These are phyloP conservation scores for Pachyseris speciosa DNA, from an alignment of 64 coral and sea anemone species.

Conservation along the genomic window DNA sequence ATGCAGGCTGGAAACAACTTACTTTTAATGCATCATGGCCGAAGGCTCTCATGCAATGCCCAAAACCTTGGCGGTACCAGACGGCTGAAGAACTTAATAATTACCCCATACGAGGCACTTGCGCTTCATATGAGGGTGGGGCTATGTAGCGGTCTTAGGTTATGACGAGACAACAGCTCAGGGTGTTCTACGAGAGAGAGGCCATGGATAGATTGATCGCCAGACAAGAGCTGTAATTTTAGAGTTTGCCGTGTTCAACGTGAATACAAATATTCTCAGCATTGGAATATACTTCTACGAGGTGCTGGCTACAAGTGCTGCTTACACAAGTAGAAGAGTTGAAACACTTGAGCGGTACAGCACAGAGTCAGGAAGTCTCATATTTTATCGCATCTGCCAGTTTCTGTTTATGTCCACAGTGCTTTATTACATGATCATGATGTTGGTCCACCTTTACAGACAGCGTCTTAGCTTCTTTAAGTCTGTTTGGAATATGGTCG, in stretches of 20 bases:
- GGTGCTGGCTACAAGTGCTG: constrained; percentile 16
- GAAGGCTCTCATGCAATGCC: constrained; percentile 32
- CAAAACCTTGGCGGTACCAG: constrained; percentile 77
- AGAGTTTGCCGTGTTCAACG: constrained; percentile 71
- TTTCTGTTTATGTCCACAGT: constrained; percentile 70
- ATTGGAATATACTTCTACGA: constrained; percentile 67
- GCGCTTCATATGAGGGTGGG: constrained; percentile 61
- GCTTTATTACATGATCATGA: constrained; percentile 34
- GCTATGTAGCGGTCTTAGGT: constrained; percentile 71
- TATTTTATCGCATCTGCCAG: constrained; percentile 48
- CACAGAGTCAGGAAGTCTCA: constrained; percentile 38
- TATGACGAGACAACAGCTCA: constrained; percentile 41
- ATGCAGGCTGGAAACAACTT: constrained; percentile 55
- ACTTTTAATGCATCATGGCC: not conserved
- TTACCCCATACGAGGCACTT: not conserved
- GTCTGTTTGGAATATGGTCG: constrained; percentile 77
- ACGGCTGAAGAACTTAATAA: not conserved
- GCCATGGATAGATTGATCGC: constrained; percentile 49
- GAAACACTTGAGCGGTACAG: constrained; percentile 70
- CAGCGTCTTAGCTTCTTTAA: constrained; percentile 60
- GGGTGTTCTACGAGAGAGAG: not conserved
- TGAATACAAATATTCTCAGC: constrained; percentile 51
- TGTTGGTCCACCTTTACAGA: constrained; percentile 26
- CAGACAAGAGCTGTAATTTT: constrained; percentile 62
- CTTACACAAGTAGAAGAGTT: constrained; percentile 4